Base-by-base conservation (phyloP, 2,797 vertebrate genomes). In the Hippopotamyrus pictus region DNA sequence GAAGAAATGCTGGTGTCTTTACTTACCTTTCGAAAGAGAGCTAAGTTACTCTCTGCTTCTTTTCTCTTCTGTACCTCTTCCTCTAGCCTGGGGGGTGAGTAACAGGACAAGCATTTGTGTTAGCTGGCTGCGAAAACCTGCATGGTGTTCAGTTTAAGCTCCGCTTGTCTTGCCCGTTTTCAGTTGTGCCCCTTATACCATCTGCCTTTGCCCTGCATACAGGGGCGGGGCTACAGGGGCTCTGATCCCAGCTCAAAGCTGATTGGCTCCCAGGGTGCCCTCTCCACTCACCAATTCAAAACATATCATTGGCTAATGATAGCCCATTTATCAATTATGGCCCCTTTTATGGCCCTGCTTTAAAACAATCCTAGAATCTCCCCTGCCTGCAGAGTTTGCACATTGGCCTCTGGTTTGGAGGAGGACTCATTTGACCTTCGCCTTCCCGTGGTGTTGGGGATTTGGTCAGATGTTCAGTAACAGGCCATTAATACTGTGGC, bases 1-100 rank as follows among this genome's bases (percentile, higher is more conserved):
- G 44, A 44, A 37, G 29, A 41, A 19, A 33, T 29, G 33, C 29
- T 37, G 86, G 12, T 33, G 33, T 14, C 85, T 33, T 5, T 19
- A 12, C 86, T 95, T 95, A 99, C 98, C 97, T 99, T 99, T 82
- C 98, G 97, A 94, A 99, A 99, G 29, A 97, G 94, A 91, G 96
- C 93, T 91, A 99, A 94, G 89, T 96, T 98, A 91, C 95, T 95
- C 92, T 99, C 98, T 0, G 97, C 97, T 44, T 99, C 98, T 89
- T 96, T 96, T n/a, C 97, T 96, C 93, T 98, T 99, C 93, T 98
- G 98, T 0, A 92, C 92, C 94, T 99, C 98, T 3, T 99, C 97
- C 25, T 98, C 97, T 93, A 99, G 90, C 94, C 98, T 99, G 90
- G 33, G 51, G 48, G 33, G 51, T 48, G 44, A 33, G 29, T 37